Base-by-base conservation (phyloP, 2,888 invertebrate species). In the Cantharis flavilabris region DNA sequence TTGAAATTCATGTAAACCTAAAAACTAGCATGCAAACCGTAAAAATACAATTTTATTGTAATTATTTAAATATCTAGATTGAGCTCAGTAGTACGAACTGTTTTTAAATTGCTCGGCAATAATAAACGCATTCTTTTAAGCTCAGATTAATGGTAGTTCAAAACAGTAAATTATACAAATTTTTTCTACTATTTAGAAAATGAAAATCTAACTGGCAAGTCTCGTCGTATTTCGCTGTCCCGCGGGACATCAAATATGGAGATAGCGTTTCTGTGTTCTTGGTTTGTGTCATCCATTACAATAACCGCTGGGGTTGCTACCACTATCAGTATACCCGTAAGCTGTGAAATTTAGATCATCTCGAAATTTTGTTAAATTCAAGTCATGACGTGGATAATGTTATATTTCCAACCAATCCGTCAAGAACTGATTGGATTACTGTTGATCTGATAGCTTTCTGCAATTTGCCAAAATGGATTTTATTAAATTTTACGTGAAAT, bases 191-290 rank as follows among this genome's bases (percentile, higher is more conserved):
- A 67, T 67, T 67, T 67, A 67, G 65, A 67, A 67, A 67, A 67
- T 67, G 62, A 70, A 67, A 76, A 73, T 73, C 76, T 71, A 62
- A 67, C 73, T 67, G 76, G 26, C 33, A 70, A 65, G 62, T 71
- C 70, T 18, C 69, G 67, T 63, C 70, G 73, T 30, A 75, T 72
- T 70, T 75, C 26, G 62, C 16, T 30, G 75, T 85, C 88, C 84
- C 87, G 26, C 20, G 87, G 85, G 88, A 87, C 84, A 88, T 88
- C 83, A 88, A 83, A 86, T 85, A 88, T 88, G 88, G 85, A 88
- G 87, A 88, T 88, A 86, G 87, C 84, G 83, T 86, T 87, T 86
- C 85, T 81, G 84, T 86, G 87, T 87, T 86, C 84, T 73, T 63
- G 69, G 71, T 28, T 70, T 70, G 72, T 77, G 77, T 79, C 76